These are phyloP conservation scores for Gymnoscopelus braueri DNA, from an alignment of 2,797 vertebrate genomes.

Conservation along the genomic window DNA sequence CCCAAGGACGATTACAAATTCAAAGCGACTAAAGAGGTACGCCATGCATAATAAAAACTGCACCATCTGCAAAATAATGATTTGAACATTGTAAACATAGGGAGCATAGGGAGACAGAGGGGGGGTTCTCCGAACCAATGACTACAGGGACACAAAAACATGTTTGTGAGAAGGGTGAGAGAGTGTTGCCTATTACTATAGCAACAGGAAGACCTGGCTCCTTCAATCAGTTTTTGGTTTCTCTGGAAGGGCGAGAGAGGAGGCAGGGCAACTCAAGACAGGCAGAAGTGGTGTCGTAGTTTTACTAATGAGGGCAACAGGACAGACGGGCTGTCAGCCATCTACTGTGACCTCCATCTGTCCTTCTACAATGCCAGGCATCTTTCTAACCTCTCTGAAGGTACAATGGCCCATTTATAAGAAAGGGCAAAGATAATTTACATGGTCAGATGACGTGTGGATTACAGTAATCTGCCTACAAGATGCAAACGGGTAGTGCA, in stretches of 20 bases:
- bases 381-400: constrained; percentile 19
- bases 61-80: constrained; percentile 61
- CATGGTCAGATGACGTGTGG: too few species aligned
- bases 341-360: constrained; percentile 54
- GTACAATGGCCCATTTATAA: constrained; percentile 19
- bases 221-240: constrained; percentile 72
- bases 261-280: constrained; percentile 60
- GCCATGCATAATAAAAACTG: constrained; percentile 64
- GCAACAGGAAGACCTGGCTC: constrained; percentile 81
- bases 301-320: constrained; percentile 73
- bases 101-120: constrained; percentile 55
- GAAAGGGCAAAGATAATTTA: too few species aligned
- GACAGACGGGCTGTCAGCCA: constrained; percentile 44
- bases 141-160: constrained; percentile 69
- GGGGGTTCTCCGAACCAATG: constrained; percentile 55
- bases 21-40: constrained; percentile 55
- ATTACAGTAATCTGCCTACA: too few species aligned
- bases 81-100: constrained; percentile 66
- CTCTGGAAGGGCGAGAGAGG: constrained; percentile 49
- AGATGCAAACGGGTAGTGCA: too few species aligned
- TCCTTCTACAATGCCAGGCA: constrained; percentile 50
- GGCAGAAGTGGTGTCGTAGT: constrained; percentile 49
- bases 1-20: constrained; percentile 52
- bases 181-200: constrained; percentile 81
- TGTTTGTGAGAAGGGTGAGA: constrained; percentile 63